A percentile compares a stretch with the other conserved stretches of the same genome.
These are phyloP conservation scores for Tanytarsus gracilentus DNA, from an alignment of 2,888 invertebrate species.

Conservation along the genomic window DNA sequence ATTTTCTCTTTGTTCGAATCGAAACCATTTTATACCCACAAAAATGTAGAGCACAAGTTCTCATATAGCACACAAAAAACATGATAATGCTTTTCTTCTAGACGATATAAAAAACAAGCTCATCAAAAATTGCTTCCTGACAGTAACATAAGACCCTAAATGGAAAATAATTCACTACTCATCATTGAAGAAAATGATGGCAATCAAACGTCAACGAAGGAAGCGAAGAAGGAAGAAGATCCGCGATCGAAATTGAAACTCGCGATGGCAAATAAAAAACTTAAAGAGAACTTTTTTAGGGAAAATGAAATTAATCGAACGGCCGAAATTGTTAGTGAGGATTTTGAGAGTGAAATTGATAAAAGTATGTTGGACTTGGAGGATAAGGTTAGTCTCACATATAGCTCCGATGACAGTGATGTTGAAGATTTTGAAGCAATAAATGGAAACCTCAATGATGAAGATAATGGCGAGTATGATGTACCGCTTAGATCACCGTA, in stretches of 20 bases:
- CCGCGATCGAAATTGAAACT: neutral
- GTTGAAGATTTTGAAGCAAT: slow-evolving; percentile 29
- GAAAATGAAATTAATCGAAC: slow-evolving; percentile 11
- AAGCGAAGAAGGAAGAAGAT: neutral
- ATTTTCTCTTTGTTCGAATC: too few species aligned
- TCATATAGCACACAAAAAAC: too few species aligned
- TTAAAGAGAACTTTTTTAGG: slow-evolving; percentile 8
- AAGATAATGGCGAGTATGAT: slow-evolving; percentile 32
- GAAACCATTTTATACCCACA: too few species aligned
- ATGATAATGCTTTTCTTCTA: too few species aligned
- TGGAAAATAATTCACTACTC: slow-evolving; percentile 11
- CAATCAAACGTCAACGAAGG: neutral
- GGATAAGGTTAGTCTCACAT: neutral
- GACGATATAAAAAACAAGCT: too few species aligned
- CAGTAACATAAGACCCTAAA: neutral
- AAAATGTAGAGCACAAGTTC: too few species aligned
- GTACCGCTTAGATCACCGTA: slow-evolving; percentile 24
- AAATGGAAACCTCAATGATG: slow-evolving; percentile 35
- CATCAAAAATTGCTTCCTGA: slow-evolving; percentile 15
- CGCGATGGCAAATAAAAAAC: slow-evolving; percentile 2
- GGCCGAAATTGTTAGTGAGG: slow-evolving; percentile 31
- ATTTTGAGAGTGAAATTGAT: slow-evolving; percentile 40
- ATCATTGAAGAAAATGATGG: slow-evolving; percentile 16
- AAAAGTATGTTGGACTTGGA: slow-evolving; percentile 42
- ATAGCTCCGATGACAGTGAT: slow-evolving; percentile 12